phyloP scores from a whole-genome alignment of 2,113 vertebrate genomes.

The Mesembrinibis cayennensis region DNA sequence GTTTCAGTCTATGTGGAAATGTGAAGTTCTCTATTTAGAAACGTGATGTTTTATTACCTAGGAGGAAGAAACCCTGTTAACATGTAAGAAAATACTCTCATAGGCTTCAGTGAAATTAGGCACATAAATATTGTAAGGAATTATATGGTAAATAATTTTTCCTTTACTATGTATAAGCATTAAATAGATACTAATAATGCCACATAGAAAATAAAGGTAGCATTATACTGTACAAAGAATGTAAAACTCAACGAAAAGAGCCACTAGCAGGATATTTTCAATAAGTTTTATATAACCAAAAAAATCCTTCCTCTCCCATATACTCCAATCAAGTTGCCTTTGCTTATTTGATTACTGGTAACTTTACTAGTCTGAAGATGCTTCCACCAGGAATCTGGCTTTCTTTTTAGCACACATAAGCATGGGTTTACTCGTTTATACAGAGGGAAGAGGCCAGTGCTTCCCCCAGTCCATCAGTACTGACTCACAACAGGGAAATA shows the following conservation, averaged over 20 bases:
- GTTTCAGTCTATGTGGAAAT: neutral
- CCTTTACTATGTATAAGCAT: neutral
- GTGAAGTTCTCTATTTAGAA: neutral
- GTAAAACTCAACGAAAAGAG: neutral
- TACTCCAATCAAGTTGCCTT: neutral
- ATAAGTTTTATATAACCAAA: neutral
- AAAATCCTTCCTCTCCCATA: neutral
- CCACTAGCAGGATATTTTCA: neutral
- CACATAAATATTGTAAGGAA: neutral
- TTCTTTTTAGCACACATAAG: neutral
- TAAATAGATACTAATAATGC: neutral
- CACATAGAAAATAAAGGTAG: neutral
- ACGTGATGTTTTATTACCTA: neutral
- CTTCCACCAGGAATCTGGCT: neutral
- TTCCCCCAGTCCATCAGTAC: neutral
- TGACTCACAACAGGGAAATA: neutral
- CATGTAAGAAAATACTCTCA: neutral
- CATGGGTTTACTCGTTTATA: neutral
- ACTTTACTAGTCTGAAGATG: neutral
- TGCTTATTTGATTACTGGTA: neutral
- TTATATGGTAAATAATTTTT: neutral
- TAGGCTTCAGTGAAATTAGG: neutral
- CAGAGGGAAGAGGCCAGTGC: neutral
- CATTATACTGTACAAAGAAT: neutral
- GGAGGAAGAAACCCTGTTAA: neutral